phyloP scores from a whole-genome alignment of 2,113 vertebrate species.

The Passer domesticus region DNA sequence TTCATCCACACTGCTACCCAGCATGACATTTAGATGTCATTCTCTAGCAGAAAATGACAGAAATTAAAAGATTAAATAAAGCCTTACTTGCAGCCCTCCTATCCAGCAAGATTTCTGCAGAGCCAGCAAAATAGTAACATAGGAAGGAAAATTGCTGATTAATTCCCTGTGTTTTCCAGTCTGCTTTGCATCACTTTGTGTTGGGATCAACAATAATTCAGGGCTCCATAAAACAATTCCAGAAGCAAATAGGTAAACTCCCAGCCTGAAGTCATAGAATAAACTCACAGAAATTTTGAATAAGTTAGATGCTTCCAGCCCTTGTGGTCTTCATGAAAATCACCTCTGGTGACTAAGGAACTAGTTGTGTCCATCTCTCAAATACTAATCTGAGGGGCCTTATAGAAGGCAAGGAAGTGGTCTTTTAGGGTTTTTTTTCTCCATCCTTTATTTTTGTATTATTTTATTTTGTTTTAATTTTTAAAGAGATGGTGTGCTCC shows the following conservation, averaged over 20 bases:
- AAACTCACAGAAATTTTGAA: neutral
- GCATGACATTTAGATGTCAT: neutral
- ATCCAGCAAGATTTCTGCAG: neutral
- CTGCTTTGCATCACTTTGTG: neutral
- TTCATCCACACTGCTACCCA: neutral
- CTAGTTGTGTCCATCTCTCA: neutral
- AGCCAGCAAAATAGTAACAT: neutral
- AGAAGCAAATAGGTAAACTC: neutral
- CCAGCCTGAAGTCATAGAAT: neutral
- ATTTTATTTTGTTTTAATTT: neutral
- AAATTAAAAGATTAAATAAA: neutral
- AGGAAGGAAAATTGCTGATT: neutral
- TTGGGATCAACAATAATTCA: neutral
- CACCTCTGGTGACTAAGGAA: neutral
- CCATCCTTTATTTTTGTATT: fast-evolving
- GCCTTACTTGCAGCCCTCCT: neutral
- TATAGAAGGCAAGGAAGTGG: neutral
- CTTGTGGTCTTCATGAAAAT: neutral
- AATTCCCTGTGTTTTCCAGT: neutral
- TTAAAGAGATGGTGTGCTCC: neutral
- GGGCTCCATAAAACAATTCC: neutral
- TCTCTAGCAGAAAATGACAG: neutral
- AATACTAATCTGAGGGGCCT: neutral
- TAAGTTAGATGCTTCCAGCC: neutral
- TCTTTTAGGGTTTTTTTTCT: neutral